Evolutionary conservation across 2,888 invertebrate genomes (phyloP), one percentile per base, ranked within the genome.

Genomic region (Tridacna crocea): DNA sequence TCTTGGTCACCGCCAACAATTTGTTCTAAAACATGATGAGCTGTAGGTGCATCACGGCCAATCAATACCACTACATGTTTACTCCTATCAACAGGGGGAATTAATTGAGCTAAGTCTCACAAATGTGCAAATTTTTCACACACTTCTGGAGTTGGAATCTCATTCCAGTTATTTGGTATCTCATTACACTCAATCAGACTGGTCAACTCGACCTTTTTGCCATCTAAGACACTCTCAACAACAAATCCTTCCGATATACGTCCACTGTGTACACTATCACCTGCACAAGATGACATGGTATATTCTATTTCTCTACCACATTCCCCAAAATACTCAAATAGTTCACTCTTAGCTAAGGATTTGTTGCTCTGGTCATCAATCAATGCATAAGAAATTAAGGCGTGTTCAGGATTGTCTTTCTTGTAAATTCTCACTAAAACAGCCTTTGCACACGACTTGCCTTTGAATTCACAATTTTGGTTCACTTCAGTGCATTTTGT

Each of bases 301-400:
- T 77, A 61, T 17, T 72, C 47, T 66, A 66, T 63, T 24, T 77
- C 13, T 36, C 48, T 27, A 24, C 65, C n/a, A 22, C 60, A 60
- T 51, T 48, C 36, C 36, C 26, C 27, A 27, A 75, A 72, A 36
- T n/a, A 24, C 47, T 72, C 24, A 48, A 83, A 83, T 15, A 82
- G 58, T 58, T 84, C 77, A 58, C 82, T 55, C 26, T 46, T 78
- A 11, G 55, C 79, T 15, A 83, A 63, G 17, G 80, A 65, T 10
- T 70, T n/a, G 36, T 85, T 85, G 60, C 85, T 79, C 46, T 85
- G 85, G 17, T 85, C 85, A 51, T 85, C 85, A 48, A 80, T 60
- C 0, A 80, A 19, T 3, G 74, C 80, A 60, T 85, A 83, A n/a
- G 77, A 26, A 11, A 12, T 22, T n/a, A 58, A 60, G 13, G 26